Conservation (phyloP, 2,888 invertebrate genomes). For the Nomada hirtipes region DNA sequence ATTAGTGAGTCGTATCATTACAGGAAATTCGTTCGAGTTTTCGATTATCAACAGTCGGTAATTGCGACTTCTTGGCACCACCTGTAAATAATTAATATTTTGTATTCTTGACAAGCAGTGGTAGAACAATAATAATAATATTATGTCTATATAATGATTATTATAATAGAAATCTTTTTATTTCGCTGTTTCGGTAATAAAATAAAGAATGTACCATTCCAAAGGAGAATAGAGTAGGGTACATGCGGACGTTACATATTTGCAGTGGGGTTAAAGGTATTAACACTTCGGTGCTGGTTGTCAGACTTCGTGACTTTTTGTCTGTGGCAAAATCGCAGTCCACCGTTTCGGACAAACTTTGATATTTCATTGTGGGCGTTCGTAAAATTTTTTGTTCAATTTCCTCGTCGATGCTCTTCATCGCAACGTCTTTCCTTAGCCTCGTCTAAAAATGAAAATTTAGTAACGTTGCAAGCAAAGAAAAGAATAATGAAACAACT, state of each 20-base stretch:
- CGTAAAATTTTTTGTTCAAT: conserved; percentile 20
- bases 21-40: conserved; percentile 82
- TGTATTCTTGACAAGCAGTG: neutral
- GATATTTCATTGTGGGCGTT: conserved; percentile 29
- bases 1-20: conserved; percentile 72
- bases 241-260: conserved; percentile 82
- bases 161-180: neutral
- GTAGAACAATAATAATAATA: too few relatives aligned
- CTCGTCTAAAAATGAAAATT: neutral
- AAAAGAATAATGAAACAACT: neutral
- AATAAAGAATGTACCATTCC: conserved; percentile 70
- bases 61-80: conserved; percentile 75
- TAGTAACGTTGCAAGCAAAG: too few relatives aligned
- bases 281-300: conserved; percentile 44
- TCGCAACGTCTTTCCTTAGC: neutral
- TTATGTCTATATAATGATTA: neutral
- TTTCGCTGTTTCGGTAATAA: too few relatives aligned
- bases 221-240: conserved; percentile 79
- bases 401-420: conserved; percentile 8
- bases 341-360: conserved; percentile 4
- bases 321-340: neutral
- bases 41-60: conserved; percentile 77
- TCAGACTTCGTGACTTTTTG: neutral
- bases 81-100: conserved; percentile 60
- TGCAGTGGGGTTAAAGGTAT: conserved; percentile 83